phyloP scores from a whole-genome alignment of 2,888 invertebrate species.

The Phaedon cochleariae region DNA sequence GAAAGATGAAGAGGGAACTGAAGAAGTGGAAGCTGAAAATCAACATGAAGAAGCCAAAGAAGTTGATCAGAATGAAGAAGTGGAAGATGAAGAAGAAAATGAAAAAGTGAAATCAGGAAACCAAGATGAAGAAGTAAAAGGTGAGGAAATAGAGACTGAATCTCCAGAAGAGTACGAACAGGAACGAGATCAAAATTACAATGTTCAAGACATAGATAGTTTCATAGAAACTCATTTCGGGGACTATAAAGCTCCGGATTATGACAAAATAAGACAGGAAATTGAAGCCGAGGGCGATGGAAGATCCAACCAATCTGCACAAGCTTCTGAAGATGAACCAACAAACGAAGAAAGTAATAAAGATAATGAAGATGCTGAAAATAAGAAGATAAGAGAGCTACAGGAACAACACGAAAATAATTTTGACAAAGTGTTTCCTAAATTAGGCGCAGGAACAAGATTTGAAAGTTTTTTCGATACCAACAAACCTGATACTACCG shows the following conservation, averaged over 20 bases:
- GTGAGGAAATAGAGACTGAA: conserved; percentile 26
- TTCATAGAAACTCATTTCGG: conserved; percentile 37
- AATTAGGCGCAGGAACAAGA: conserved; percentile 33
- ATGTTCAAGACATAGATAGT: conserved; percentile 33
- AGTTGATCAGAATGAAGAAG: not conserved
- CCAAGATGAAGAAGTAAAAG: conserved; percentile 28
- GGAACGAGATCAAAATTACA: conserved; percentile 29
- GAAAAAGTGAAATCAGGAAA: conserved; percentile 14
- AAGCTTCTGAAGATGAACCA: conserved; percentile 1
- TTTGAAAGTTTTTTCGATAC: conserved; percentile 31
- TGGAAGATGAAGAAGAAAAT: conserved; percentile 1
- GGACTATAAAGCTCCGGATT: conserved; percentile 22
- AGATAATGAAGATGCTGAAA: conserved; percentile 28
- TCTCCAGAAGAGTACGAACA: conserved; percentile 23
- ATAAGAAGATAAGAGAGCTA: not conserved
- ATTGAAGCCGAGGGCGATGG: conserved; percentile 28
- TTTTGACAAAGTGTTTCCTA: conserved; percentile 34
- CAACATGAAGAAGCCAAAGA: conserved; percentile 3
- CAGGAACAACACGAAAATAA: conserved; percentile 30
- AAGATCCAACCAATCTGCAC: conserved; percentile 7
- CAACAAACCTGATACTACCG: conserved; percentile 16
- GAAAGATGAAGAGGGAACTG: not conserved
- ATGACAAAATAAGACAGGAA: conserved; percentile 34
- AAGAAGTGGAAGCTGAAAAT: too few relatives aligned
- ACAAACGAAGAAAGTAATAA: conserved; percentile 33